Evolutionary conservation across 2,113 vertebrate genomes (phyloP).

Genomic region (Saguinus midas): DNA sequence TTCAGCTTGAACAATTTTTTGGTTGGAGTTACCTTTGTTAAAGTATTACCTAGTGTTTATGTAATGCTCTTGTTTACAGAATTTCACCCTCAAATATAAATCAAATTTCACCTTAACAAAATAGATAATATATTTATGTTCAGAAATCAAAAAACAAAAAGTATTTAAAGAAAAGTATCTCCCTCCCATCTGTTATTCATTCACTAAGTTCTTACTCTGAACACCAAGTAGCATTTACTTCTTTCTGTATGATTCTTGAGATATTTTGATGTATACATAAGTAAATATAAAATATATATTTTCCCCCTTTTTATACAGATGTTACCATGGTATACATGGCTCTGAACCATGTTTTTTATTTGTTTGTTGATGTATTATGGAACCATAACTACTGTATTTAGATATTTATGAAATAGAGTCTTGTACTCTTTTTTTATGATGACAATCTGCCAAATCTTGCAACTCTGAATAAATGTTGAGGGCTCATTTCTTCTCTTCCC

Average conservation of each 20-base stretch:
- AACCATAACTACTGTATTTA: not conserved
- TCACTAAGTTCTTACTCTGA: not conserved
- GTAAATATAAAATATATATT: not conserved
- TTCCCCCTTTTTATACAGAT: not conserved
- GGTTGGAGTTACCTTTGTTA: not conserved
- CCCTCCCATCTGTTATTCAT: not conserved
- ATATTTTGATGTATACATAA: not conserved
- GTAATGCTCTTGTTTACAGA: not conserved
- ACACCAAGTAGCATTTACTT: slow-evolving; percentile 1
- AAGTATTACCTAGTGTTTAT: not conserved
- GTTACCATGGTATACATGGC: not conserved
- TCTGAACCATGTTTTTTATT: not conserved
- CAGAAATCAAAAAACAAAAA: not conserved
- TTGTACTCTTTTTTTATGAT: not conserved
- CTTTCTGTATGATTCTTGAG: not conserved
- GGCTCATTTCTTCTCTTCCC: not conserved
- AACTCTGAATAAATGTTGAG: not conserved
- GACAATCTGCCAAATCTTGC: not conserved
- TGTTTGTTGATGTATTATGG: not conserved
- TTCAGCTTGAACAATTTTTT: slow-evolving; percentile 25
- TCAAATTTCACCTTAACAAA: not conserved
- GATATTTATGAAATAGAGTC: not conserved
- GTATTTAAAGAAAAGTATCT: not conserved
- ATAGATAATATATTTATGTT: not conserved
- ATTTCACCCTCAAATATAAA: not conserved